Evolutionary conservation across 2,113 vertebrate genomes (phyloP).

Genomic region (Cyprinus carpio): DNA sequence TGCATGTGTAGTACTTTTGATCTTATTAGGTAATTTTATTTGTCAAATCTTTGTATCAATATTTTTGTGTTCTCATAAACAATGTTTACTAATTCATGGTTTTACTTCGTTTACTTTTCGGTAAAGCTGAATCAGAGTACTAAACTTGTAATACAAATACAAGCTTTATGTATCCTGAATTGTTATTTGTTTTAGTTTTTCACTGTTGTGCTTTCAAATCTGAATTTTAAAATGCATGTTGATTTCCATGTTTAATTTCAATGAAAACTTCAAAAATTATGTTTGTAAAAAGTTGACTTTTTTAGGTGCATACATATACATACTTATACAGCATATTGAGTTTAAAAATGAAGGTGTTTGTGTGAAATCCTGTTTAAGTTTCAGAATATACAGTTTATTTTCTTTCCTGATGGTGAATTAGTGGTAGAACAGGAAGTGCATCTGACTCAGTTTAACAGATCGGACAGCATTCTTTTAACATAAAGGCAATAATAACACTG

Average conservation of each 20-base stretch:
- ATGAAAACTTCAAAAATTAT: not conserved
- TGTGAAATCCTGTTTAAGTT: not conserved
- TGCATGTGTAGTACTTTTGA: not conserved
- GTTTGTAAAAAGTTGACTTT: not conserved
- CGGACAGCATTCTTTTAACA: conserved; percentile 18
- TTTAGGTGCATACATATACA: not conserved
- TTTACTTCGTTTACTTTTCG: not conserved
- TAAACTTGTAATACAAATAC: not conserved
- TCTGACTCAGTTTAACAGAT: not conserved
- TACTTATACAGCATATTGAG: not conserved
- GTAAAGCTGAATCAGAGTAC: not conserved
- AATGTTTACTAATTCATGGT: not conserved
- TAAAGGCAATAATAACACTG: not conserved
- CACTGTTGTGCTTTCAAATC: not conserved
- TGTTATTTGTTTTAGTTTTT: not conserved
- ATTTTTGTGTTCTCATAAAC: not conserved
- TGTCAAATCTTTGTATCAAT: not conserved
- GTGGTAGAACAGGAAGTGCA: conserved; percentile 15
- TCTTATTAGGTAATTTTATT: not conserved
- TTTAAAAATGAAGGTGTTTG: not conserved
- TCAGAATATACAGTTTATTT: not conserved
- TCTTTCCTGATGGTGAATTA: not conserved
- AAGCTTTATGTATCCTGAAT: not conserved
- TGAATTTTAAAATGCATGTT: not conserved
- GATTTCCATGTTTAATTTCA: not conserved